phyloP scores from a whole-genome alignment of 2,888 invertebrate genomes.

The Junonia oenone region DNA sequence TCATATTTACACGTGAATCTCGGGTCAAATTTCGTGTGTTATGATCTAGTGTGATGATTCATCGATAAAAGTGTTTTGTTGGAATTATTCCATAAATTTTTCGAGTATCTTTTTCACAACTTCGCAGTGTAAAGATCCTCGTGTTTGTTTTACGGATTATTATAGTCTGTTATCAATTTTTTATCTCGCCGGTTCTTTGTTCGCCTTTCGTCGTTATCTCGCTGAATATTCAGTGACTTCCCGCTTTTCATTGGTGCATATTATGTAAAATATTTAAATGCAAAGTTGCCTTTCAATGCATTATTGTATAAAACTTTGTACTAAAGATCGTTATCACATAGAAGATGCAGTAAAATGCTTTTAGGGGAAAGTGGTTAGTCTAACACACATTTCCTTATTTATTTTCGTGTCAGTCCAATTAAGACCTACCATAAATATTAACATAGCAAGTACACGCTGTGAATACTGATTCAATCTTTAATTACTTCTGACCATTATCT shows the following conservation, averaged over 20 bases:
- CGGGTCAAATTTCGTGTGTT: slow-evolving; percentile 4
- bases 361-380: not conserved
- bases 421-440: not conserved
- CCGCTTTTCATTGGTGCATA: no score
- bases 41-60: slow-evolving; percentile 13
- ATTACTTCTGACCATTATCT: no score
- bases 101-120: slow-evolving; percentile 22
- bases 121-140: slow-evolving; percentile 30
- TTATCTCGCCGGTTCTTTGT: slow-evolving; percentile 28
- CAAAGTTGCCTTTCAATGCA: no score
- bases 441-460: not conserved
- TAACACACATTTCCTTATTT: slow-evolving; percentile 14
- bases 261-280: no score
- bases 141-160: slow-evolving; percentile 14
- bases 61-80: slow-evolving; percentile 38
- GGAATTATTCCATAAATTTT: slow-evolving; percentile 35
- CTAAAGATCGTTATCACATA: no score
- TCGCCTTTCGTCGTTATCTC: slow-evolving; percentile 42
- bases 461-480: no score
- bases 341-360: not conserved
- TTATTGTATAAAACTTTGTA: no score
- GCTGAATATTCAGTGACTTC: slow-evolving; percentile 19
- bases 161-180: slow-evolving; percentile 45
- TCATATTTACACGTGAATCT: slow-evolving; percentile 2
- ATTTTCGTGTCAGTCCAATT: slow-evolving; percentile 6